Percentiles rank a stretch among this genome's conserved stretches.
Conservation (phyloP, 2,113 vertebrate genomes). For the Terrapene triunguis region DNA sequence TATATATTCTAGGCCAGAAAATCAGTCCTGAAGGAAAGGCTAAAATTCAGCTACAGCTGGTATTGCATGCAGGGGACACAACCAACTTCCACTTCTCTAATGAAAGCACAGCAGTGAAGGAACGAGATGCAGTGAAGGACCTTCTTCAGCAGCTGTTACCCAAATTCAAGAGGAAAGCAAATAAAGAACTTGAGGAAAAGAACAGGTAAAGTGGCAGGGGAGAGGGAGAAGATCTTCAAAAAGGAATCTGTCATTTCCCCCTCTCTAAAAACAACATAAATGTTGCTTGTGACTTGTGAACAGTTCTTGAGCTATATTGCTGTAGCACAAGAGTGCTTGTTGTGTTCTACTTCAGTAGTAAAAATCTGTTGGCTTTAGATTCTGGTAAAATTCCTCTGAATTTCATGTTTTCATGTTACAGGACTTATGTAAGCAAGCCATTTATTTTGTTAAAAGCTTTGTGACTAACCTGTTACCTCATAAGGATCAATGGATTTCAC, state of each 20-base stretch:
- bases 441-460: neutral
- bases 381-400: neutral
- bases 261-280: fast-evolving
- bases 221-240: neutral
- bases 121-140: conserved; percentile 95
- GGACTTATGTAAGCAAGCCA: neutral
- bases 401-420: neutral
- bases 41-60: conserved; percentile 97
- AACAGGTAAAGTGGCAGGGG: conserved; percentile 86
- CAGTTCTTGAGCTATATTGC: neutral
- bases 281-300: conserved; percentile 3
- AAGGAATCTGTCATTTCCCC: neutral
- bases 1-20: conserved; percentile 92
- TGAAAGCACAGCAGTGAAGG: conserved; percentile 93
- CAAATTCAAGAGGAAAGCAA: conserved; percentile 98
- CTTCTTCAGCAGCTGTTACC: conserved; percentile 97
- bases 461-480: neutral
- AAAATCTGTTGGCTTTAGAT: neutral
- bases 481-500: neutral
- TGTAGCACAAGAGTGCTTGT: neutral
- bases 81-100: conserved; percentile 98
- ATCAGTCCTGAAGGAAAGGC: conserved; percentile 99
- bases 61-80: conserved; percentile 95
- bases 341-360: neutral
- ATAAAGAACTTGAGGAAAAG: conserved; percentile 98